Base-by-base conservation (phyloP, 1,140 invertebrate species). In the Holcopasites calliopsidis region DNA sequence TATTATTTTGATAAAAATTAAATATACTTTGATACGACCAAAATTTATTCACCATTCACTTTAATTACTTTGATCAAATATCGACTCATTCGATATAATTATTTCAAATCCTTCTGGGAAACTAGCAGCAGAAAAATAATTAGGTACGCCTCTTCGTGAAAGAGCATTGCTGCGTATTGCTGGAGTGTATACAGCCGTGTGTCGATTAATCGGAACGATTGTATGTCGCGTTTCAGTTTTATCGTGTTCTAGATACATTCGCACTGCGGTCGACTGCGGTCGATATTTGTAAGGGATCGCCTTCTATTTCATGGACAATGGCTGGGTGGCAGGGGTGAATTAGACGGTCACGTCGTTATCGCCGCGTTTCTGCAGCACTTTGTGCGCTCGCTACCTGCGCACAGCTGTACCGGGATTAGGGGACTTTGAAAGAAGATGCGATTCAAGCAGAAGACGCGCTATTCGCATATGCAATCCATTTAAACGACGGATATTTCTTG, bases 241-340 rank as follows among this genome's bases (percentile, higher is more conserved):
- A 82, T 81, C 72, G 61, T 42, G 42, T 18, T 35, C 52, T 21
- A 21, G 38, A 40, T 54, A 62, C 44, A 68, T 60, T 72, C 62
- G 49, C 35, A 31, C 42, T 21, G 76, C 49, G 66, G 42, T 69
- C 55, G 68, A 60, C 58, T 38, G 58, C 75, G 66, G 60, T 82
- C 49, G 74, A 69, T 81, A 69, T 76, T 82, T 69, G 76, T 76
- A 55, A 55, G 49, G 80, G 68, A 77, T 81, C 69, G 68, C 71
- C 49, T 42, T 33, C 73, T 82, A 77, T 82, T 74, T 70, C 52
- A 61, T 68, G 76, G 79, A 82, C 80, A 82, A 82, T 82, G 64
- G 74, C 31, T 40, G 28, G 33, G 61, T 35, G 52, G 75, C 79
- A 71, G 60, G 61, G 49, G 66, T 74, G 66, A 77, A 80, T 80